Percentiles rank a stretch among this genome's conserved stretches.
These are phyloP conservation scores for Eulemur albifrons DNA, from an alignment of 2,797 vertebrate species.

Conservation along the genomic window DNA sequence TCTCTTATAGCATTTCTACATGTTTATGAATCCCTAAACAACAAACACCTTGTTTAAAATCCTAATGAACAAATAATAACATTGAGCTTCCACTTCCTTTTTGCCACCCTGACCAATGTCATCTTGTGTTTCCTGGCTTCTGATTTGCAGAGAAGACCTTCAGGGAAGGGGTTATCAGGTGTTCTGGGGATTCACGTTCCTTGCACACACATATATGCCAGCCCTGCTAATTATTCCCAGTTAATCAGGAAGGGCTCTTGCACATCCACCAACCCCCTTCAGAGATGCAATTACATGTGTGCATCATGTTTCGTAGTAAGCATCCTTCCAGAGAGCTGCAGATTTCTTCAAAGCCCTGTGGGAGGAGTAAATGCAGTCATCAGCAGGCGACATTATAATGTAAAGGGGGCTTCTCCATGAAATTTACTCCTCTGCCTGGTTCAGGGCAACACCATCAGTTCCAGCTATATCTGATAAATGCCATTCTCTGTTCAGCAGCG, in stretches of 20 bases:
- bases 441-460: background rate
- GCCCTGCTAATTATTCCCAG: background rate
- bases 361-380: background rate
- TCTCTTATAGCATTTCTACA: background rate
- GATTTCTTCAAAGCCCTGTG: conserved; percentile 92
- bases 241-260: background rate
- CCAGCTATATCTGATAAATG: background rate
- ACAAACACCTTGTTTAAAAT: background rate
- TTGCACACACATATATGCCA: background rate
- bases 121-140: background rate
- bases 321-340: conserved; percentile 93
- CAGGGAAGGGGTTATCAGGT: background rate
- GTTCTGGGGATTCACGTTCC: background rate
- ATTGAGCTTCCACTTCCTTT: background rate
- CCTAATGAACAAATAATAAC: background rate
- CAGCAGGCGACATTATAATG: background rate
- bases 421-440: background rate
- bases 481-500: background rate
- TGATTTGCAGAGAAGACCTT: background rate
- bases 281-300: background rate
- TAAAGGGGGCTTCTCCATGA: background rate
- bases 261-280: background rate
- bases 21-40: background rate
- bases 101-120: background rate
- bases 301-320: conserved; percentile 93